Conservation (phyloP, 2,113 vertebrate species). For the Casuarius casuarius region DNA sequence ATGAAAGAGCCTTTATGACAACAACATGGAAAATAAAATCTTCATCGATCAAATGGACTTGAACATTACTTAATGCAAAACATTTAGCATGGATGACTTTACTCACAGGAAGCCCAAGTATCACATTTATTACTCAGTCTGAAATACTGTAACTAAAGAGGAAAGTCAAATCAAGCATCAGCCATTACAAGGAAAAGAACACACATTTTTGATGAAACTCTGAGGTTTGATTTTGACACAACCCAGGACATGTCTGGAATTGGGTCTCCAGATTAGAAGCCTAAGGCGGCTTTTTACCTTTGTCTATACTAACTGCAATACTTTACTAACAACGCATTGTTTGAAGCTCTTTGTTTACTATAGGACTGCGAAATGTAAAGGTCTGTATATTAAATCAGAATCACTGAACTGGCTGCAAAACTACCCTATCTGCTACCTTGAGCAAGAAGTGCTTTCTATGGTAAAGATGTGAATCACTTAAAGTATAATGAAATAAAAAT, state of each 20-base stretch:
- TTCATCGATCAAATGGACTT: neutral
- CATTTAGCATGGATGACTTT: neutral
- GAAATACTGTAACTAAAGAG: neutral
- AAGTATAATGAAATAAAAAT: neutral
- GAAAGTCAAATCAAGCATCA: neutral
- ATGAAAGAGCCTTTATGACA: neutral
- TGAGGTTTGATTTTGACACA: neutral
- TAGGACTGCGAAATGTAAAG: neutral
- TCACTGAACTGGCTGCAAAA: accelerated
- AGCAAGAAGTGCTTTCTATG: neutral
- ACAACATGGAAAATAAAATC: neutral
- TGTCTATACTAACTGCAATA: neutral
- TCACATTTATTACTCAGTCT: neutral
- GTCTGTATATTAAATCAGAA: neutral
- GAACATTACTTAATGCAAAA: neutral
- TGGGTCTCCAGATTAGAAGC: neutral
- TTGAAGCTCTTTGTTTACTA: neutral
- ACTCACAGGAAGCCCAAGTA: neutral
- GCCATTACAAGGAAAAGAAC: neutral
- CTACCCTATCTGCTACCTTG: neutral
- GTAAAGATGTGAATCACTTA: neutral
- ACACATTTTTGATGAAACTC: neutral
- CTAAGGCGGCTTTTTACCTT: neutral
- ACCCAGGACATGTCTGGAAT: neutral
- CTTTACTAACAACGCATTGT: neutral